phyloP scores from a whole-genome alignment of 2,888 invertebrate species.

The Laothoe populi region DNA sequence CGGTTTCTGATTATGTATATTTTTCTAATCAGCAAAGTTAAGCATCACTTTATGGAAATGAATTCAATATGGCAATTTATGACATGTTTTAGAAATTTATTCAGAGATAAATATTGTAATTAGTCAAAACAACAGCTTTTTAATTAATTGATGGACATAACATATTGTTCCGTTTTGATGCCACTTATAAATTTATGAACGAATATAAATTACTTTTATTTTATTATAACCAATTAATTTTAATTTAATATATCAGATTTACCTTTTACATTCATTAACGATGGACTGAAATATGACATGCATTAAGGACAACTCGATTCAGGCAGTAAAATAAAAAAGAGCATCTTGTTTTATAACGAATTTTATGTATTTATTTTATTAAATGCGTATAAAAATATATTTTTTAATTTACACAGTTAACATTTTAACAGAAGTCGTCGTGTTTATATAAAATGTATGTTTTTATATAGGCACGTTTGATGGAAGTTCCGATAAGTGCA shows the following conservation, averaged over 20 bases:
- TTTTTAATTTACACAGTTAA: slow-evolving; percentile 34
- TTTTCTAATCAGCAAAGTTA: slow-evolving; percentile 2
- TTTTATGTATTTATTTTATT: slow-evolving; percentile 48
- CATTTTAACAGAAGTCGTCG: slow-evolving; percentile 46
- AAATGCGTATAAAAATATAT: slow-evolving; percentile 38
- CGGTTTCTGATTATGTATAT: background rate
- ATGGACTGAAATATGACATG: slow-evolving; percentile 1
- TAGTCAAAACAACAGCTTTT: slow-evolving; percentile 10
- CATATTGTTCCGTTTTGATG: slow-evolving; percentile 12
- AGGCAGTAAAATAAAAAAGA: slow-evolving; percentile 28
- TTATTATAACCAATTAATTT: slow-evolving; percentile 7
- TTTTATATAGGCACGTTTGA: slow-evolving; percentile 55
- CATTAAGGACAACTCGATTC: background rate
- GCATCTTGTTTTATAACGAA: slow-evolving; percentile 42
- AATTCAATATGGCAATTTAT: slow-evolving; percentile 19
- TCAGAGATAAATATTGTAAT: slow-evolving; percentile 5
- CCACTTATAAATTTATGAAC: background rate
- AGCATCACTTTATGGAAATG: slow-evolving; percentile 20
- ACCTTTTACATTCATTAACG: background rate
- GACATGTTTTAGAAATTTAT: slow-evolving; percentile 9
- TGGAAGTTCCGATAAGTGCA: slow-evolving; percentile 61
- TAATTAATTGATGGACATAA: slow-evolving; percentile 10
- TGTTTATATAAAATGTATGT: slow-evolving; percentile 52
- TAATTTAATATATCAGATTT: background rate
- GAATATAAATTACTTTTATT: background rate